These are phyloP conservation scores for Labia minor DNA, from an alignment of 2,888 invertebrate species.

Conservation along the genomic window DNA sequence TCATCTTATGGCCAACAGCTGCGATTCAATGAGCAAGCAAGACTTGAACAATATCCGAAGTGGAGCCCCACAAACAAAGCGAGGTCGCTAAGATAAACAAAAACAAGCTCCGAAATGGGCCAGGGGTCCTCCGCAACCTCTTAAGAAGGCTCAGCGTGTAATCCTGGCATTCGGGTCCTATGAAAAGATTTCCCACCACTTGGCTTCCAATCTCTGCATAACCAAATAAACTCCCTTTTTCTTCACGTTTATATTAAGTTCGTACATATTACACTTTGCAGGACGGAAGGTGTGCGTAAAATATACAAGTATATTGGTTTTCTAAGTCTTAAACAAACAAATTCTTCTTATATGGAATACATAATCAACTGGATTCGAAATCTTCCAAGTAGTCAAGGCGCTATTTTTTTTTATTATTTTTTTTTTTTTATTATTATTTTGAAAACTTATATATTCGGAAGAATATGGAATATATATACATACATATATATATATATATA, in stretches of 20 bases:
- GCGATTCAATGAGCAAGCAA: constrained; percentile 13
- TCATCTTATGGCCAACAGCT: constrained; percentile 13
- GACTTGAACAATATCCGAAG: constrained; percentile 1
- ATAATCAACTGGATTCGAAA: neutral
- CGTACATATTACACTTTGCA: constrained; percentile 13
- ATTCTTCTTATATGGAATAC: neutral
- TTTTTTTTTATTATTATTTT: too few species aligned
- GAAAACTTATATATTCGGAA: neutral
- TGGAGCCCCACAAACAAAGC: neutral
- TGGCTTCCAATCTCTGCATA: constrained; percentile 1
- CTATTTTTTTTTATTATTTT: neutral
- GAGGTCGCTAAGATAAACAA: neutral
- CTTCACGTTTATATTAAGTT: constrained; percentile 7
- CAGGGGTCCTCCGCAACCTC: neutral
- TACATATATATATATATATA: too few species aligned
- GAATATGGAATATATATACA: neutral
- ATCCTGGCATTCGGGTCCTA: neutral
- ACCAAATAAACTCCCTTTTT: constrained; percentile 13
- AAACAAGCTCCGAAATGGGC: constrained; percentile 8
- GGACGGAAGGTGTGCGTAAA: neutral
- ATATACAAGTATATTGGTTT: constrained; percentile 13
- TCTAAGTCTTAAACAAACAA: constrained; percentile 13
- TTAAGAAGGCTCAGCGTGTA: constrained; percentile 13
- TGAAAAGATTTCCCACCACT: constrained; percentile 1
- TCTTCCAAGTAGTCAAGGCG: neutral